These are phyloP conservation scores for Pseudorhiza aurosa DNA, from an alignment of 30 jellyfish, hydroid and myxozoan species.

Conservation along the genomic window DNA sequence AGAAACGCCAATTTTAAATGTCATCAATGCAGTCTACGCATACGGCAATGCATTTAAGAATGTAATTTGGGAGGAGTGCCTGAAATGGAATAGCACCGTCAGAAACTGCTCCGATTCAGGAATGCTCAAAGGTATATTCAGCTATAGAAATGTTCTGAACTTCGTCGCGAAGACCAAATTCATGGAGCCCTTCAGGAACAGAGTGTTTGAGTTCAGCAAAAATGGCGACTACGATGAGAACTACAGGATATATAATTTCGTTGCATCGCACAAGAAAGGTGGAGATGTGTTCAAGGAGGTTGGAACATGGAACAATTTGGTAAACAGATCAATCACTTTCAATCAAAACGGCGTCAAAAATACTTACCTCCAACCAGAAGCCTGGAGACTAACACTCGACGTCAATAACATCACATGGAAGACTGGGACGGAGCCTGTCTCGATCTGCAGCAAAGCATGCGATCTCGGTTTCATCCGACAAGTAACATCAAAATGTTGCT, in stretches of 20 bases:
- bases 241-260: conserved; percentile 38
- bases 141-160: conserved; percentile 9
- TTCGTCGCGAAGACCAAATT: conserved; percentile 12
- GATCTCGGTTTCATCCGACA: conserved; percentile 21
- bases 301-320: conserved; percentile 38
- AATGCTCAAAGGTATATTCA: not conserved
- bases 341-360: not conserved
- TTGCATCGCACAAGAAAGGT: not conserved
- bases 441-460: conserved; percentile 81
- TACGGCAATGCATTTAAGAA: conserved; percentile 64
- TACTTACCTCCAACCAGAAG: conserved; percentile 20
- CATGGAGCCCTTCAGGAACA: conserved; percentile 72
- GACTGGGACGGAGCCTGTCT: conserved; percentile 34
- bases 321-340: not conserved
- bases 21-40: conserved; percentile 77
- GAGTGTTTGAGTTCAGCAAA: conserved; percentile 24
- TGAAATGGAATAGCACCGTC: conserved; percentile 12
- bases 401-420: conserved; percentile 35
- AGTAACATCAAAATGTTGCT: conserved; percentile 57
- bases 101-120: not conserved
- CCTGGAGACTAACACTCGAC: conserved; percentile 47
- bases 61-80: conserved; percentile 27
- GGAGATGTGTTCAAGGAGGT: not conserved
- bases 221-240: conserved; percentile 52
- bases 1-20: conserved; percentile 57